A percentile compares a stretch with the other conserved stretches of the same genome.
phyloP scores from a whole-genome alignment of 2,888 invertebrate species.

The Lordiphosa andalusiaca region DNA sequence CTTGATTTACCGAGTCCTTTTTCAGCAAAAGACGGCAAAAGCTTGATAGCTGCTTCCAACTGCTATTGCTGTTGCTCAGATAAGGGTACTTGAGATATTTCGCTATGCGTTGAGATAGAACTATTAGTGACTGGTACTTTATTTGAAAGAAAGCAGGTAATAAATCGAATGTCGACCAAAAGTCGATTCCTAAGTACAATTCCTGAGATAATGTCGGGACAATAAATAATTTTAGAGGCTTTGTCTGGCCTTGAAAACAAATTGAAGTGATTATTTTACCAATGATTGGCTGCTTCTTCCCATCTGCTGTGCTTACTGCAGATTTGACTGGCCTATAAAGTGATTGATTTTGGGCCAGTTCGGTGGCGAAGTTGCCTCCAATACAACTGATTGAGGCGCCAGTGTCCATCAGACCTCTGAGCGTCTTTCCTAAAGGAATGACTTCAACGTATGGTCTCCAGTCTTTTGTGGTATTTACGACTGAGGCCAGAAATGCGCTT shows the following conservation, averaged over 20 bases:
- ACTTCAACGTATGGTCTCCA: conserved; percentile 1
- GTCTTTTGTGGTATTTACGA: background rate
- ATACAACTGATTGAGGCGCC: too few species aligned
- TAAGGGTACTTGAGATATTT: background rate
- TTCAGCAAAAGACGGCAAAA: conserved; percentile 2
- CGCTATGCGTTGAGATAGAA: background rate
- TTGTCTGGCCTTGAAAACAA: background rate
- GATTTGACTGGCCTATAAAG: background rate
- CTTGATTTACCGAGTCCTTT: background rate
- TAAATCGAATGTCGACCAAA: background rate
- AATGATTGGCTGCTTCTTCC: background rate
- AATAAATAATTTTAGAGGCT: background rate
- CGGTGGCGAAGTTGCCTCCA: too few species aligned
- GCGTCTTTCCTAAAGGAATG: too few species aligned
- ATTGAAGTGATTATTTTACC: background rate
- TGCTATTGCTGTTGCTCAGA: background rate
- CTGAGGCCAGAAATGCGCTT: background rate
- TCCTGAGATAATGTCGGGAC: conserved; percentile 1
- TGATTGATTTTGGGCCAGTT: too few species aligned
- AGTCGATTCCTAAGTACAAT: background rate
- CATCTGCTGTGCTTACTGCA: background rate
- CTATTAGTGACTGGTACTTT: background rate
- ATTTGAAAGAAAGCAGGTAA: background rate
- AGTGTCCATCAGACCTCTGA: too few species aligned
- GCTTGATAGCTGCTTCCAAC: background rate